Conservation (phyloP, 1,140 invertebrate genomes). For the Drosophila yakuba region DNA sequence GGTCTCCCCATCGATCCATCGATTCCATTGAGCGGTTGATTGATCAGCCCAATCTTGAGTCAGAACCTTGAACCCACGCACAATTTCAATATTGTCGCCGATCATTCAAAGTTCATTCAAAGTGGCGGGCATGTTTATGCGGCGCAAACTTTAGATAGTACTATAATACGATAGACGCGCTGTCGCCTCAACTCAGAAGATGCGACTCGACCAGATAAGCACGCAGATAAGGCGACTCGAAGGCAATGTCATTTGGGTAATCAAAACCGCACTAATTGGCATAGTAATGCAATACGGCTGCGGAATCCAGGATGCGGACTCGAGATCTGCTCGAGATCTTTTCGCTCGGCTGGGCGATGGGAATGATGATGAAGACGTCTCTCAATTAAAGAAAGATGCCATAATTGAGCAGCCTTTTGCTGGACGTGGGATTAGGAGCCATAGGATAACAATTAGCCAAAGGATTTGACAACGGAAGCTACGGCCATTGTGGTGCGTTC, state of each 20-base stretch:
- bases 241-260: slow-evolving; percentile 52
- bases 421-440: slow-evolving; percentile 35
- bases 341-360: slow-evolving; percentile 26
- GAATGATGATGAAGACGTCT: slow-evolving; percentile 52
- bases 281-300: slow-evolving; percentile 66
- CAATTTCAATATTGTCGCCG: neutral
- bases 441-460: slow-evolving; percentile 79
- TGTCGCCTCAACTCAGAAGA: slow-evolving; percentile 7
- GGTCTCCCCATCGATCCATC: slow-evolving; percentile 13
- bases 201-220: neutral
- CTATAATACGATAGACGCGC: slow-evolving; percentile 7
- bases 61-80: slow-evolving; percentile 11
- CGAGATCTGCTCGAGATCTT: slow-evolving; percentile 34
- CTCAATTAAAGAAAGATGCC: slow-evolving; percentile 70
- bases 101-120: neutral
- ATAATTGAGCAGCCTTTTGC: slow-evolving; percentile 71
- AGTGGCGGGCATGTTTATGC: neutral
- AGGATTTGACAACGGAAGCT: slow-evolving; percentile 79
- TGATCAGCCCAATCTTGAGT: slow-evolving; percentile 24
- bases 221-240: neutral
- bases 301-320: neutral
- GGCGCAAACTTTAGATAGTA: slow-evolving; percentile 5
- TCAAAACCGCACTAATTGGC: slow-evolving; percentile 75
- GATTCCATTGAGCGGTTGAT: slow-evolving; percentile 1
- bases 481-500: slow-evolving; percentile 22